Conservation (phyloP, 2,797 vertebrate species). For the Mus spretus region DNA sequence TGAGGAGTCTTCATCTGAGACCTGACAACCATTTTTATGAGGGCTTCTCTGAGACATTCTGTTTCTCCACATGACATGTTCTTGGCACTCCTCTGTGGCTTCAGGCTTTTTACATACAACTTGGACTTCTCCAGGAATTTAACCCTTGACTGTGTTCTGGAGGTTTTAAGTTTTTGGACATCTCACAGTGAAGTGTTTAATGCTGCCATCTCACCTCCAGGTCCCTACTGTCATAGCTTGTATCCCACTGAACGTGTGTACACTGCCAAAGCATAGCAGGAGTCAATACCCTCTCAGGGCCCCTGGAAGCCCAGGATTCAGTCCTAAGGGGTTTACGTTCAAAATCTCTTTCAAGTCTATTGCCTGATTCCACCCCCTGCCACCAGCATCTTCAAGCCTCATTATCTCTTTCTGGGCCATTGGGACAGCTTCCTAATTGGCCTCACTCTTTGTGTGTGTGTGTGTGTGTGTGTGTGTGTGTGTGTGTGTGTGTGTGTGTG, state of each 20-base stretch:
- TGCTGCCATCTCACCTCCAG: background rate
- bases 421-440: background rate
- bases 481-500: background rate
- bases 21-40: background rate
- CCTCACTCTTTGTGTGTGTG: too few relatives aligned
- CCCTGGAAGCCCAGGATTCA: background rate
- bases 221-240: background rate
- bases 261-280: background rate
- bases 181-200: background rate
- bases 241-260: background rate
- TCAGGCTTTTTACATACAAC: background rate
- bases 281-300: background rate
- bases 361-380: background rate
- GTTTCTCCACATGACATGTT: background rate
- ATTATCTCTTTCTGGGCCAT: background rate
- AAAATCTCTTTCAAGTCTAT: background rate
- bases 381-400: background rate
- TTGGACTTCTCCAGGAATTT: constrained; percentile 7
- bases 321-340: background rate
- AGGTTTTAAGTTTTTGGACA: background rate
- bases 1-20: constrained; percentile 9
- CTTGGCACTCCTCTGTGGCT: background rate
- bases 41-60: background rate
- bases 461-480: too few relatives aligned
- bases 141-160: background rate